Evolutionary conservation across 2,113 vertebrate genomes (phyloP).

Genomic region (Ophiodon elongatus): DNA sequence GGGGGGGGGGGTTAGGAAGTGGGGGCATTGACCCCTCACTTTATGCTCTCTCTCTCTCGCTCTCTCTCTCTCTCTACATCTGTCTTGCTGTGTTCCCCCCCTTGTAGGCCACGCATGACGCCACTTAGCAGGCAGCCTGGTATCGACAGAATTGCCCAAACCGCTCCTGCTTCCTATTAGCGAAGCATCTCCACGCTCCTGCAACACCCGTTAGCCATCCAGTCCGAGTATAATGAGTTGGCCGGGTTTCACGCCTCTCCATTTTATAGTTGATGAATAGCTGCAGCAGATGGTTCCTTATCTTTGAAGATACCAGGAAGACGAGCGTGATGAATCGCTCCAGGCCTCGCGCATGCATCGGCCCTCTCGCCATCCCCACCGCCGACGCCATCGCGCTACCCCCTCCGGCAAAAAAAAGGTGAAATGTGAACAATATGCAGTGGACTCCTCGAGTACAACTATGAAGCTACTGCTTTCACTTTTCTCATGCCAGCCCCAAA

Average conservation of each 20-base stretch:
- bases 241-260: constrained; percentile 87
- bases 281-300: constrained; percentile 92
- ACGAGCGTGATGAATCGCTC: constrained; percentile 92
- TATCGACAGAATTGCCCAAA: constrained; percentile 58
- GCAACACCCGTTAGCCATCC: constrained; percentile 89
- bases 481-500: constrained; percentile 33
- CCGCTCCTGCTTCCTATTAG: constrained; percentile 88
- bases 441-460: constrained; percentile 45
- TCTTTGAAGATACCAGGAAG: constrained; percentile 93
- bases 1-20: neutral
- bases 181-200: constrained; percentile 83
- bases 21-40: neutral
- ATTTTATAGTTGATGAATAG: constrained; percentile 94
- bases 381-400: constrained; percentile 18
- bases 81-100: constrained; percentile 22
- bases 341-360: constrained; percentile 78
- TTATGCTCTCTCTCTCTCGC: constrained; percentile 5
- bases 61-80: constrained; percentile 23
- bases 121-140: constrained; percentile 62
- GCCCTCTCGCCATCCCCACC: constrained; percentile 3
- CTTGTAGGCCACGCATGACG: constrained; percentile 25
- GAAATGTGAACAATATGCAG: constrained; percentile 82
- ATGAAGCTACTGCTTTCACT: constrained; percentile 35
- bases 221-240: constrained; percentile 84
- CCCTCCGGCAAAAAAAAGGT: constrained; percentile 71